Evolutionary conservation across 2,797 vertebrate genomes (phyloP).

Genomic region (Aphelocoma californica): DNA sequence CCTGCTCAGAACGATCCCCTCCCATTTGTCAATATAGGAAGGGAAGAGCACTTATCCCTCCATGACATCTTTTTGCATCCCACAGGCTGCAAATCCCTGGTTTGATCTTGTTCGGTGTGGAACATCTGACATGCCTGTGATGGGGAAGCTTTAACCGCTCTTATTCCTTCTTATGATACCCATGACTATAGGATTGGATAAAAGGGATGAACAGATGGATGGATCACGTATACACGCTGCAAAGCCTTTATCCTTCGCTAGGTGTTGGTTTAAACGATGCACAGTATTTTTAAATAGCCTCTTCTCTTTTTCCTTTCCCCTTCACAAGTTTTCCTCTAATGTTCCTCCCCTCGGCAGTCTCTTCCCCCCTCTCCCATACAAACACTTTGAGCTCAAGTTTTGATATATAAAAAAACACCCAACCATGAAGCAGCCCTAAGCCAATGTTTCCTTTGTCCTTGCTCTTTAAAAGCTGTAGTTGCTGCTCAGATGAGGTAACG

Average conservation of each 20-base stretch:
- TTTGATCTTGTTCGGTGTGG: conserved; percentile 48
- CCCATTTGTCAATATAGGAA: background rate
- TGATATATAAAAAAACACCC: conserved; percentile 21
- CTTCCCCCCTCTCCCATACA: conserved; percentile 10
- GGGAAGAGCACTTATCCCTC: conserved; percentile 20
- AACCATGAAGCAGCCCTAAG: conserved; percentile 46
- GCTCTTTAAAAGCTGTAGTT: conserved; percentile 61
- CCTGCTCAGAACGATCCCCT: background rate
- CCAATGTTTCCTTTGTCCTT: conserved; percentile 67
- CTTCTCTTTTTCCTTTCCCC: conserved; percentile 44
- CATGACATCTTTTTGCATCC: conserved; percentile 30
- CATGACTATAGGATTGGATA: conserved; percentile 55
- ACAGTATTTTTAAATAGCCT: conserved; percentile 57
- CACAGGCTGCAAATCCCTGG: conserved; percentile 59
- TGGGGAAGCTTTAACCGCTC: conserved; percentile 31
- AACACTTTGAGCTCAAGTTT: conserved; percentile 52
- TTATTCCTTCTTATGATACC: conserved; percentile 38
- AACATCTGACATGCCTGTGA: conserved; percentile 56
- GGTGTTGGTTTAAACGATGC: conserved; percentile 59
- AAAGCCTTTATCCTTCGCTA: conserved; percentile 43
- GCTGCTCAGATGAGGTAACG: conserved; percentile 58
- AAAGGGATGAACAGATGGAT: conserved; percentile 63
- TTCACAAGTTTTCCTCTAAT: conserved; percentile 40
- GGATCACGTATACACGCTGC: conserved; percentile 13
- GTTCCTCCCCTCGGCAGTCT: conserved; percentile 10